Percentiles rank a stretch among this genome's conserved stretches.
phyloP scores from a whole-genome alignment of 2,888 invertebrate genomes.

The Dione vanillae region DNA sequence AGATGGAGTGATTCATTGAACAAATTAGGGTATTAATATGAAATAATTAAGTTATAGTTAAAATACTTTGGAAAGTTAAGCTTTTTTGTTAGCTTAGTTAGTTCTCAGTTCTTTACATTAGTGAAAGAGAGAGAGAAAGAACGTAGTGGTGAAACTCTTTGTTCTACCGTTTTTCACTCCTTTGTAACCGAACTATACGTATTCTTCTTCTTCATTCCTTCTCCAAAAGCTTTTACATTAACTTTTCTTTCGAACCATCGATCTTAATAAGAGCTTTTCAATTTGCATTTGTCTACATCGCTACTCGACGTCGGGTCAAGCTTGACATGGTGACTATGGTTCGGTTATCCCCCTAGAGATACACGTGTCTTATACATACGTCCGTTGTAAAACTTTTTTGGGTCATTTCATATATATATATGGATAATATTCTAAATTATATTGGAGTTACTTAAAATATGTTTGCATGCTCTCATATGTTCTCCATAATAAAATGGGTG shows the following conservation, averaged over 20 bases:
- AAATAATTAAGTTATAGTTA: background rate
- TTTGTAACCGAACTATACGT: background rate
- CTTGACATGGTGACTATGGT: constrained; percentile 21
- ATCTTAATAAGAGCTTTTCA: constrained; percentile 25
- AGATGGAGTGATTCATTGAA: background rate
- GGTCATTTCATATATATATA: too few species aligned
- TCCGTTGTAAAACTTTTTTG: background rate
- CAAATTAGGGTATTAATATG: background rate
- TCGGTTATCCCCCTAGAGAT: constrained; percentile 14
- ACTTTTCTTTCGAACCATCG: constrained; percentile 7
- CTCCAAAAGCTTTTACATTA: background rate
- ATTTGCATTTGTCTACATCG: constrained; percentile 23
- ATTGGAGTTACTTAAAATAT: too few species aligned
- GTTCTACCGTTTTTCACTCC: background rate
- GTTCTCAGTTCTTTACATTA: too few species aligned
- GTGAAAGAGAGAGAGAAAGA: too few species aligned
- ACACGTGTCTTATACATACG: background rate
- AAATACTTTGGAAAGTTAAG: too few species aligned
- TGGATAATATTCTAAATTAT: too few species aligned
- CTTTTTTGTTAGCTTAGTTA: too few species aligned
- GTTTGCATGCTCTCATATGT: too few species aligned
- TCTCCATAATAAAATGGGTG: too few species aligned
- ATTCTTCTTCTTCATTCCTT: background rate
- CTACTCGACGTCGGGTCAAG: constrained; percentile 22
- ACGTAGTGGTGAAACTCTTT: too few species aligned